phyloP scores from a whole-genome alignment of 2,888 invertebrate species.

The Tipula unca region DNA sequence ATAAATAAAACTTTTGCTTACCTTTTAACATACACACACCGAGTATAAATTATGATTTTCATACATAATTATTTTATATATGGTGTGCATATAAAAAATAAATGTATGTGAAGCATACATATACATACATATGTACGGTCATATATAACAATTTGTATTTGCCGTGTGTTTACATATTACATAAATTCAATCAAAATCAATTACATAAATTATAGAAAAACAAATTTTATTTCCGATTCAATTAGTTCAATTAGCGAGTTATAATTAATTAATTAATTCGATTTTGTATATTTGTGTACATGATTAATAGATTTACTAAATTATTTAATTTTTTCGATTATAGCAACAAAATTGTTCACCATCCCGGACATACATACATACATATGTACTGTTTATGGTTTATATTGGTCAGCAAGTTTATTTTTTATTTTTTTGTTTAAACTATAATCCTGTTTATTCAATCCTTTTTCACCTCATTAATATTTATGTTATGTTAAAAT shows the following conservation, averaged over 20 bases:
- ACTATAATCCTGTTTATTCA: background rate
- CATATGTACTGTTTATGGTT: background rate
- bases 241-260: background rate
- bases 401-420: background rate
- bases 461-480: slow-evolving; percentile 8
- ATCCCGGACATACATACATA: background rate
- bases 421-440: background rate
- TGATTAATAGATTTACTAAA: background rate
- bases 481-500: background rate
- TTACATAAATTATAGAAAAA: background rate
- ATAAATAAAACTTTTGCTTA: background rate
- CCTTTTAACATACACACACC: background rate
- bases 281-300: background rate
- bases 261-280: background rate
- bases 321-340: background rate
- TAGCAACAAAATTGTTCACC: background rate
- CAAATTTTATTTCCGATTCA: background rate
- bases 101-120: background rate
- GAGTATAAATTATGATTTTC: background rate
- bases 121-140: background rate
- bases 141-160: background rate
- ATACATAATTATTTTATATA: background rate
- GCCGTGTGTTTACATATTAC: background rate
- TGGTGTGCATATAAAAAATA: background rate
- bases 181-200: background rate